Evolutionary conservation across 2,888 invertebrate genomes (phyloP).

Genomic region (Kuschelorhynchus macadamiae): DNA sequence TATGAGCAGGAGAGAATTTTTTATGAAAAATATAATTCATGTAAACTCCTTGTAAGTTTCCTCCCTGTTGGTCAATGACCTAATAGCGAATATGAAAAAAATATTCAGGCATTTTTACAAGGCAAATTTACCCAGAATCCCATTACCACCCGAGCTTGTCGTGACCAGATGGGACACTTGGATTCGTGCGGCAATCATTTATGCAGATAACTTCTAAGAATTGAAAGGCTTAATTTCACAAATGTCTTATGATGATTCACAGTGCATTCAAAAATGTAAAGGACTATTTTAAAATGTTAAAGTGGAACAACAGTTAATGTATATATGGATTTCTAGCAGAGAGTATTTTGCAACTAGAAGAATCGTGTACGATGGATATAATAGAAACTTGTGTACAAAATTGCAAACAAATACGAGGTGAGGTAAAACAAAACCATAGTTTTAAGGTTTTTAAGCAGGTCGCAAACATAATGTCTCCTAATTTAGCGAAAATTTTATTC

Average conservation of each 20-base stretch:
- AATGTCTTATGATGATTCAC: neutral
- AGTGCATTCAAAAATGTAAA: too few relatives aligned
- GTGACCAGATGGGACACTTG: slow-evolving; percentile 4
- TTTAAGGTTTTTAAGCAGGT: too few relatives aligned
- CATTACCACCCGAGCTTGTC: slow-evolving; percentile 4
- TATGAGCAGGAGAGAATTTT: neutral
- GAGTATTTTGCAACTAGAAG: too few relatives aligned
- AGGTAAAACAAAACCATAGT: too few relatives aligned
- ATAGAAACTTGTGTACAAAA: too few relatives aligned
- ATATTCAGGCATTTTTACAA: neutral
- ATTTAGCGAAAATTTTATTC: too few relatives aligned
- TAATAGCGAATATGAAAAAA: neutral
- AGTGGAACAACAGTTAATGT: too few relatives aligned
- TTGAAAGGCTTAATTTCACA: slow-evolving; percentile 1
- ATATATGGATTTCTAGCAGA: too few relatives aligned
- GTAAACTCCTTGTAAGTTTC: neutral
- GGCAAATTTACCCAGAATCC: neutral
- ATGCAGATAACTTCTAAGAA: slow-evolving; percentile 7
- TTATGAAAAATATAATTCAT: slow-evolving; percentile 2
- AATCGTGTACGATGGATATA: too few relatives aligned
- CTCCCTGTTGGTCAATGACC: neutral
- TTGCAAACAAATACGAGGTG: too few relatives aligned
- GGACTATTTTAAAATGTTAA: too few relatives aligned
- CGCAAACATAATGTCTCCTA: too few relatives aligned
- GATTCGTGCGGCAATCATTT: slow-evolving; percentile 4